Base-by-base conservation (phyloP, 2,888 invertebrate genomes). In the Drosophila buzzatii region DNA sequence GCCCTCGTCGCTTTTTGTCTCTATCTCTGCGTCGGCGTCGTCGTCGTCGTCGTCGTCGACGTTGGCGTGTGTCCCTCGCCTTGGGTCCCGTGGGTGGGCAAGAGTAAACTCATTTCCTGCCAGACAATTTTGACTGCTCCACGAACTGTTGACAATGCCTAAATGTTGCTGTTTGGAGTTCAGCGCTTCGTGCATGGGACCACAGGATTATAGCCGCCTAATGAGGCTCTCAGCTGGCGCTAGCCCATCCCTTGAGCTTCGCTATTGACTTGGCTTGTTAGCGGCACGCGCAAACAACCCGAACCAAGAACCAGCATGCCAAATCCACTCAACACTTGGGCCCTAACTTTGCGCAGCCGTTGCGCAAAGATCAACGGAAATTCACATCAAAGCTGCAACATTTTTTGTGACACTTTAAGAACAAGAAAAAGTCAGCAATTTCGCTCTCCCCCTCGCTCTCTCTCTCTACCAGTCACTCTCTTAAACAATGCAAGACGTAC, bases 51-150 rank as follows among this genome's bases (percentile, higher is more conserved):
- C 10, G n/a, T n/a, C n/a, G n/a, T n/a, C n/a, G n/a, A n/a, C n/a
- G n/a, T n/a, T n/a, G 23, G 9, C 23, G 20, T 23, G 10, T 10
- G n/a, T 16, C 51, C 14, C 33, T 33, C 39, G 5, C 18, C 1
- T 35, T 39, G 27, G 45, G 55, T 73, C 70, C 47, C 75, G 55
- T 61, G 70, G 67, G 65, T 58, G 57, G 58, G 64, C 59, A 69
- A 73, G 76, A 75, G 90, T 69, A 84, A 86, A 84, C 87, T 86
- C 88, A 89, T 89, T 89, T 90, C 90, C 90, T 84, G 90, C 60
- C 88, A 82, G 76, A 85, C 79, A 70, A 76, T 76, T 90, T 79
- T 67, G 74, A 89, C 70, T 90, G 81, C 61, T 80, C 70, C 83
- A 82, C 83, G 87, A 74, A 79, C 73, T 90, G 90, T 90, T 85